Conservation (phyloP, 2,888 invertebrate genomes). For the Pemphredon lugubris region DNA sequence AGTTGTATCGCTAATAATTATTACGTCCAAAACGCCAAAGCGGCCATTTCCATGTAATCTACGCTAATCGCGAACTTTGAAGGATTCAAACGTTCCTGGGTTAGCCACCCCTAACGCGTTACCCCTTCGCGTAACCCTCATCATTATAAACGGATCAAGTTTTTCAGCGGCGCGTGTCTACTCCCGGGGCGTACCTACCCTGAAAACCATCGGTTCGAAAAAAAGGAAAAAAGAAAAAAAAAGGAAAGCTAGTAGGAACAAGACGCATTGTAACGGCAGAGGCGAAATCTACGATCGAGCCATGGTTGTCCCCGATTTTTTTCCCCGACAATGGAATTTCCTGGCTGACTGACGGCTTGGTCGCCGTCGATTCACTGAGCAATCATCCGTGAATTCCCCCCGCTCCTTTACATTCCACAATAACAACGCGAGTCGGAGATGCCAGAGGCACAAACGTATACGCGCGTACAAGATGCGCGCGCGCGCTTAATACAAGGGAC, state of each 20-base stretch:
- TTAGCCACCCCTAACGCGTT: too few relatives aligned
- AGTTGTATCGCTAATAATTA: too few relatives aligned
- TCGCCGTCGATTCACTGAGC: constrained; percentile 47
- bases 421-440: constrained; percentile 62
- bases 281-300: constrained; percentile 24
- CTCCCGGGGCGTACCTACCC: background rate
- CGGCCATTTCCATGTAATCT: too few relatives aligned
- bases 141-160: background rate
- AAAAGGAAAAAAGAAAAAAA: constrained; percentile 16
- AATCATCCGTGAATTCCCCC: constrained; percentile 71
- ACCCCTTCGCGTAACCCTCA: too few relatives aligned
- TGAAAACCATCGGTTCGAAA: background rate
- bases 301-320: constrained; percentile 49
- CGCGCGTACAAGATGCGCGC: background rate
- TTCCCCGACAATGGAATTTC: constrained; percentile 64
- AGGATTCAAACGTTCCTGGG: too few relatives aligned
- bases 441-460: constrained; percentile 20
- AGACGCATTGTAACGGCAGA: constrained; percentile 38
- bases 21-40: too few relatives aligned
- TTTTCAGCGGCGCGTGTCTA: background rate
- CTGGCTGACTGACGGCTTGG: constrained; percentile 63
- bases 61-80: too few relatives aligned
- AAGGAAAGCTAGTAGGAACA: constrained; percentile 1
- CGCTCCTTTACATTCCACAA: constrained; percentile 69
- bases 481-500: constrained; percentile 16